A percentile compares a stretch with the other conserved stretches of the same genome.
These are phyloP conservation scores for Aplochiton taeniatus DNA, from an alignment of 2,797 vertebrate species.

Conservation along the genomic window DNA sequence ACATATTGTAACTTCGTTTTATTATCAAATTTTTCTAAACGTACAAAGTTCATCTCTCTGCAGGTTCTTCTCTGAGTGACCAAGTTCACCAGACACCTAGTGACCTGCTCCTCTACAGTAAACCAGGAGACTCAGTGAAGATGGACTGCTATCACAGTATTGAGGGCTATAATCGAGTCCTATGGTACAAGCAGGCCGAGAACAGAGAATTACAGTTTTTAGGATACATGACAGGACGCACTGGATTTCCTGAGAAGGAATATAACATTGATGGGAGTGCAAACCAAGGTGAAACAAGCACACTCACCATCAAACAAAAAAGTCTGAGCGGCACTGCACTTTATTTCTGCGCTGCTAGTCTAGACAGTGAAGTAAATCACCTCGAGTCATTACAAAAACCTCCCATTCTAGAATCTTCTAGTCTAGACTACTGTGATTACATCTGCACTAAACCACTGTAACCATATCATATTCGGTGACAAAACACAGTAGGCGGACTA, in stretches of 20 bases:
- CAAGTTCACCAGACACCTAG: constrained; percentile 42
- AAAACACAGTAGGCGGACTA: background rate
- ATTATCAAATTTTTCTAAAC: background rate
- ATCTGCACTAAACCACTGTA: constrained; percentile 18
- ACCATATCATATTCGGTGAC: constrained; percentile 6
- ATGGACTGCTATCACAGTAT: constrained; percentile 50
- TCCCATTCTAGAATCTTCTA: background rate
- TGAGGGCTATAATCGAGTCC: constrained; percentile 22
- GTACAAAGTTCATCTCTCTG: background rate
- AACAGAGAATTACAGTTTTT: constrained; percentile 33
- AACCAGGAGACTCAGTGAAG: background rate
- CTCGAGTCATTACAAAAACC: constrained; percentile 46
- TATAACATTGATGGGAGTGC: constrained; percentile 28
- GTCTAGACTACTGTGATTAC: background rate
- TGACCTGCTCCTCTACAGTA: constrained; percentile 14
- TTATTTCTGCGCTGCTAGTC: constrained; percentile 61
- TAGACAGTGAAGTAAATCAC: constrained; percentile 39
- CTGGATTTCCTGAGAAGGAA: background rate
- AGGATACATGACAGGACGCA: constrained; percentile 11
- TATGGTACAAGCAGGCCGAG: constrained; percentile 59
- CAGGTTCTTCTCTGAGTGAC: constrained; percentile 33
- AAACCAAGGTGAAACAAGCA: constrained; percentile 13
- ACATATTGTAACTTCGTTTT: background rate
- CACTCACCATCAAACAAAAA: constrained; percentile 24
- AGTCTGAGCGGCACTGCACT: constrained; percentile 33